phyloP scores from a whole-genome alignment of 2,797 vertebrate species.

The Sebastes diploproa region DNA sequence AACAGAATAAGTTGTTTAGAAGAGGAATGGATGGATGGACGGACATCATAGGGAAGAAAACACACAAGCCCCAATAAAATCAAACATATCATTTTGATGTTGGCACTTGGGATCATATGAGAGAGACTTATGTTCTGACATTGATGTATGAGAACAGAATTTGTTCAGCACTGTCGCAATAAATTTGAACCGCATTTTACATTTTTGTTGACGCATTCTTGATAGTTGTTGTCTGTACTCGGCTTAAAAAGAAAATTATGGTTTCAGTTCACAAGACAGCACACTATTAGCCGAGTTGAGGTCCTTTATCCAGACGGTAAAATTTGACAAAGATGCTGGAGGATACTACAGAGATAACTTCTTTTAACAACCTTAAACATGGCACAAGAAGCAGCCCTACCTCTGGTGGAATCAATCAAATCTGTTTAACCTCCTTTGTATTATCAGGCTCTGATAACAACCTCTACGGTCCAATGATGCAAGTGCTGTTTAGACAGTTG shows the following conservation, averaged over 20 bases:
- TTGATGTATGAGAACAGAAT: neutral
- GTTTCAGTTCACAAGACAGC: neutral
- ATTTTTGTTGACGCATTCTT: neutral
- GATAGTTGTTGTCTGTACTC: neutral
- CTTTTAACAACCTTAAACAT: neutral
- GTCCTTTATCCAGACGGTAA: neutral
- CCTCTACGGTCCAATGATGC: conserved; percentile 49
- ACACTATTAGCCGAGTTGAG: neutral
- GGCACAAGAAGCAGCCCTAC: conserved; percentile 7
- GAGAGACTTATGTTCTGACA: neutral
- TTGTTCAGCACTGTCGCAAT: neutral
- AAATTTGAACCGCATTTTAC: neutral
- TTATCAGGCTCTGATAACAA: conserved; percentile 50
- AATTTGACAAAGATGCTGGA: neutral
- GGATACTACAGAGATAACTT: neutral
- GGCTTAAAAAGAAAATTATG: neutral
- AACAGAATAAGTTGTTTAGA: neutral
- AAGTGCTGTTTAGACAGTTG: conserved; percentile 72
- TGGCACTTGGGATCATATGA: neutral
- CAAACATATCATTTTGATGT: neutral
- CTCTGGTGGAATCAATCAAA: conserved; percentile 28
- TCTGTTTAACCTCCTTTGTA: conserved; percentile 48
- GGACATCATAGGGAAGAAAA: neutral
- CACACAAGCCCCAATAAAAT: neutral
- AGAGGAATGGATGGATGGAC: neutral